Conservation (phyloP, 2,797 vertebrate species). For the Micromesistius poutassou region DNA sequence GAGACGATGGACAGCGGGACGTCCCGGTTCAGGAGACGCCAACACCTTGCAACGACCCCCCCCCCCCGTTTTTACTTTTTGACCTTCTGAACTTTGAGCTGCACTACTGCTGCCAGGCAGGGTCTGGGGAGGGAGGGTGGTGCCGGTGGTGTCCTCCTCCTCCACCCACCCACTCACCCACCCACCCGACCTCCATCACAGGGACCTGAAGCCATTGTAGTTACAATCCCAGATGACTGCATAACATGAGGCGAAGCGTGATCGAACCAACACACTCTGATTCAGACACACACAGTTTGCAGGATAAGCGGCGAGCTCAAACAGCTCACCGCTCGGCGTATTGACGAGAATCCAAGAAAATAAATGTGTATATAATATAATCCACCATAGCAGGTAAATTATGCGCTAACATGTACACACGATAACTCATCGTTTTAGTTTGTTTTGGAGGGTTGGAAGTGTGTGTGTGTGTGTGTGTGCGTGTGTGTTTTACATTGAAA, state of each 20-base stretch:
- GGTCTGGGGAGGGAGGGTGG: constrained; percentile 48
- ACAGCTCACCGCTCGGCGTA: constrained; percentile 39
- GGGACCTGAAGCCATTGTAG: constrained; percentile 75
- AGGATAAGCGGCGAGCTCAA: constrained; percentile 37
- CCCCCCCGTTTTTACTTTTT: constrained; percentile 68
- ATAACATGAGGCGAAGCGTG: constrained; percentile 61
- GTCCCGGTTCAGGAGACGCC: constrained; percentile 69
- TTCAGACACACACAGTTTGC: constrained; percentile 48
- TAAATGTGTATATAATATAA: constrained; percentile 61
- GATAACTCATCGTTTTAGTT: constrained; percentile 53
- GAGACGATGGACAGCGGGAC: constrained; percentile 61
- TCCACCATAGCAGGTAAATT: constrained; percentile 31
- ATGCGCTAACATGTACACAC: constrained; percentile 48
- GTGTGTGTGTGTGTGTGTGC: constrained; percentile 58
- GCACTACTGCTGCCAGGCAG: constrained; percentile 75
- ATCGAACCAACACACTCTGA: constrained; percentile 56
- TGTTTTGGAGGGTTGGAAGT: constrained; percentile 54
- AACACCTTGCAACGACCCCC: constrained; percentile 47
- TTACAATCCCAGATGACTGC: constrained; percentile 65
- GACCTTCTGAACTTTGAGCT: constrained; percentile 74
- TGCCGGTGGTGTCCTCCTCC: constrained; percentile 28
- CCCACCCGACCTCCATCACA: no score
- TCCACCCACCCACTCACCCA: constrained; percentile 30
- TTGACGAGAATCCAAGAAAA: constrained; percentile 22
- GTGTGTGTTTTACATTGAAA: constrained; percentile 56